These are phyloP conservation scores for Drosophila parabipectinata DNA, from an alignment of 1,140 invertebrate species.

Conservation along the genomic window DNA sequence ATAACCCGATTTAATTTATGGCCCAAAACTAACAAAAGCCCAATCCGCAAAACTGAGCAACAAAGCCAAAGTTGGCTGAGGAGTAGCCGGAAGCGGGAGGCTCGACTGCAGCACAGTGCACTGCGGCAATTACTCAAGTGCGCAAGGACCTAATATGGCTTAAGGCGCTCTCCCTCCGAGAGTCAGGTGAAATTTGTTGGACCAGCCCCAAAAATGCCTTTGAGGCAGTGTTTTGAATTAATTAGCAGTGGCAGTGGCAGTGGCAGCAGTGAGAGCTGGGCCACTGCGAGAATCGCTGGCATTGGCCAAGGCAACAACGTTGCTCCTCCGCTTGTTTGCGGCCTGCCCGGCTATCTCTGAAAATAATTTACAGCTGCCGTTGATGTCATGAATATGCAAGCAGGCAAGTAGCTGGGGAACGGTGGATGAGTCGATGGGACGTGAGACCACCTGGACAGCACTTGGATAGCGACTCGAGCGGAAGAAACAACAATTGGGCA, in stretches of 20 bases:
- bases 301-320: constrained; percentile 30
- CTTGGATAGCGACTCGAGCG: constrained; percentile 22
- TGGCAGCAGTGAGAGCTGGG: neutral
- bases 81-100: constrained; percentile 9
- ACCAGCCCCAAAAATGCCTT: constrained; percentile 67
- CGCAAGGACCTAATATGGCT: constrained; percentile 65
- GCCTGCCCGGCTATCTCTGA: constrained; percentile 63
- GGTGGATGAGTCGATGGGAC: neutral
- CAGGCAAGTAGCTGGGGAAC: constrained; percentile 13
- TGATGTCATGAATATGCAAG: constrained; percentile 79
- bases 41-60: constrained; percentile 57
- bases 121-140: constrained; percentile 75
- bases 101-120: constrained; percentile 55
- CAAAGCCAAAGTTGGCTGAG: constrained; percentile 32
- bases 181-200: constrained; percentile 67
- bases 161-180: constrained; percentile 42
- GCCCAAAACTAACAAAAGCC: constrained; percentile 76
- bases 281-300: constrained; percentile 8
- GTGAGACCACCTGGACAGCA: constrained; percentile 22
- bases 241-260: constrained; percentile 52
- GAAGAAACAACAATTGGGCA: constrained; percentile 45
- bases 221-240: constrained; percentile 80
- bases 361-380: constrained; percentile 75
- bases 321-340: constrained; percentile 63
- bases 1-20: constrained; percentile 82